A percentile compares a stretch with the other conserved stretches of the same genome.
Evolutionary conservation across 2,113 vertebrate genomes (phyloP).

Genomic region (Puffinus mauretanicus): DNA sequence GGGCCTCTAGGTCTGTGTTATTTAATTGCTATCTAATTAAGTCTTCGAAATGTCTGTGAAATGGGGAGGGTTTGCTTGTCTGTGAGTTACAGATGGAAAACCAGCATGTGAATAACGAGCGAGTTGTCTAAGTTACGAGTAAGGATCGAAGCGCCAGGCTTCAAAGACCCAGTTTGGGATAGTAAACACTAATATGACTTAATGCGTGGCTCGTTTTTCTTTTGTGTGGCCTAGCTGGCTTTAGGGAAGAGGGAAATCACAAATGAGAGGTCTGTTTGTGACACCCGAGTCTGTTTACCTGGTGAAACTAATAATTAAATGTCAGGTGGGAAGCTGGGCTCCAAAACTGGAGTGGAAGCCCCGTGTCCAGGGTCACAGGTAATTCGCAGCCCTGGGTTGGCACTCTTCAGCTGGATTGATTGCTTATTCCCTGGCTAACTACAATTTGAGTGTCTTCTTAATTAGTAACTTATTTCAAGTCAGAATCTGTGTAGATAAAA

Average conservation of each 20-base stretch:
- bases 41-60: neutral
- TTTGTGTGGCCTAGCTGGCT: neutral
- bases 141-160: neutral
- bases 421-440: neutral
- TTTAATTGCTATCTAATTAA: neutral
- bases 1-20: neutral
- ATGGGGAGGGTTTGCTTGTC: neutral
- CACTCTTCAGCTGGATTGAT: neutral
- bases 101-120: accelerated
- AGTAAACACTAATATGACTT: neutral
- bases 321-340: neutral
- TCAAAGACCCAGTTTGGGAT: neutral
- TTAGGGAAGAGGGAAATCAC: neutral
- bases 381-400: neutral
- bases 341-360: neutral
- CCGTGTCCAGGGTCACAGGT: accelerated
- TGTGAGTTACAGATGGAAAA: neutral
- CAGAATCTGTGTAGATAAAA: neutral
- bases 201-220: neutral
- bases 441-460: neutral
- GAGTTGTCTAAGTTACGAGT: neutral
- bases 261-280: neutral
- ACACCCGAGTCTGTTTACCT: accelerated
- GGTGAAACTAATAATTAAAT: neutral
- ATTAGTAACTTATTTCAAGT: neutral